Base-by-base conservation (phyloP, 2,888 invertebrate species). In the Amphimallon solstitiale region DNA sequence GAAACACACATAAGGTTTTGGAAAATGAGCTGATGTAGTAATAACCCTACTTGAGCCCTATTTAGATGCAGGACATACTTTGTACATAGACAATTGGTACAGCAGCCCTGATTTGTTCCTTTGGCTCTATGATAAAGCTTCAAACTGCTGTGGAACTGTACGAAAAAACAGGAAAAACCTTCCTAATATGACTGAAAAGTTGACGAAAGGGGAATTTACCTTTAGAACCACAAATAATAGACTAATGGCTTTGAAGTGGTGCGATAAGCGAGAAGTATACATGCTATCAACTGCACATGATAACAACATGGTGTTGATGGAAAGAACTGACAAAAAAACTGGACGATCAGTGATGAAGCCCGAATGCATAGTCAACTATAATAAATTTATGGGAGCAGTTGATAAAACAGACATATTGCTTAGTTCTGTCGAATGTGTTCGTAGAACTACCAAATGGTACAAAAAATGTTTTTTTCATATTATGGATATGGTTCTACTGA, bases 381-480 rank as follows among this genome's bases (percentile, higher is more conserved):
- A 75, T 68, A 63, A 72, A 54, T 73, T 76, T 70, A 79, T 77
- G 77, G 74, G 75, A 21, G 66, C 70, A 38, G 72, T 78, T 62
- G 78, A 79, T 69, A 71, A 68, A 60, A 19, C 71, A 29, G 77
- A 79, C 61, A 75, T 76, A 76, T 69, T 77, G 71, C 52, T 77
- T n/a, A 74, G 72, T 56, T 73, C 71, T 54, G 66, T 76, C 19
- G 69, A 72, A 34, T 73, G 73, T n/a, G 71, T 75, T 61, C 72
- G 75, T 64, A 76, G 77, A 72, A 68, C 71, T 14, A 71, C 68
- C 23, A 76, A 77, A 71, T 77, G 75, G 74, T 74, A 78, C 67
- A 77, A 73, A 63, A 78, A 78, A 68, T 66, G 77, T 34, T 75
- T 72, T 60, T 75, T 78, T 65, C 76, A 77, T 40, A 62, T 75